Percentiles rank a stretch among this genome's conserved stretches.
These are phyloP conservation scores for Varanus salvator DNA, from an alignment of 2,113 vertebrate species.

Conservation along the genomic window DNA sequence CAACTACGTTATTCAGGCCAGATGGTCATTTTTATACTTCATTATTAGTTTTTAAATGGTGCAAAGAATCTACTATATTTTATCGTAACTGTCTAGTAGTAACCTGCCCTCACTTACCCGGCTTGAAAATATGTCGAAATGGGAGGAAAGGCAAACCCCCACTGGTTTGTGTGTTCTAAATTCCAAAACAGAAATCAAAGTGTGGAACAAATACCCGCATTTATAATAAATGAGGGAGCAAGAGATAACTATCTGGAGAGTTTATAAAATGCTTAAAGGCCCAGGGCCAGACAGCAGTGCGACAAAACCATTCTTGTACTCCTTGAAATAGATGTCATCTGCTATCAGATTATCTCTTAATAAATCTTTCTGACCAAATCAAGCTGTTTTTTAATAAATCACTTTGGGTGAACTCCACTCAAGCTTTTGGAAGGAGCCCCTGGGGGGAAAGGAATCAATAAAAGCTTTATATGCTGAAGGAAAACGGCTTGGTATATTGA, in stretches of 20 bases:
- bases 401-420: constrained; percentile 21
- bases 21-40: neutral
- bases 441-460: neutral
- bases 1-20: neutral
- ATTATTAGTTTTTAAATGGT: neutral
- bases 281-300: constrained; percentile 29
- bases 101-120: neutral
- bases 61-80: neutral
- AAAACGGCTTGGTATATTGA: constrained; percentile 31
- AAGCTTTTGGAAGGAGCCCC: constrained; percentile 34
- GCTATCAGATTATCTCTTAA: constrained; percentile 48
- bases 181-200: constrained; percentile 49
- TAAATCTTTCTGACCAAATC: constrained; percentile 49
- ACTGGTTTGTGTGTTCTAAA: constrained; percentile 44
- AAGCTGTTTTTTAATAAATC: constrained; percentile 40
- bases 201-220: constrained; percentile 34
- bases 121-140: constrained; percentile 41
- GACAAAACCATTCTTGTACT: constrained; percentile 42
- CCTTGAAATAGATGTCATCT: constrained; percentile 45
- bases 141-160: neutral
- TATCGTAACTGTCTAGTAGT: neutral
- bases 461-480: constrained; percentile 44
- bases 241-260: constrained; percentile 44
- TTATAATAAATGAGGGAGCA: constrained; percentile 40
- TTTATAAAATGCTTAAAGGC: constrained; percentile 47